phyloP scores from a whole-genome alignment of 2,888 invertebrate genomes.

The Ophion obscuratus region DNA sequence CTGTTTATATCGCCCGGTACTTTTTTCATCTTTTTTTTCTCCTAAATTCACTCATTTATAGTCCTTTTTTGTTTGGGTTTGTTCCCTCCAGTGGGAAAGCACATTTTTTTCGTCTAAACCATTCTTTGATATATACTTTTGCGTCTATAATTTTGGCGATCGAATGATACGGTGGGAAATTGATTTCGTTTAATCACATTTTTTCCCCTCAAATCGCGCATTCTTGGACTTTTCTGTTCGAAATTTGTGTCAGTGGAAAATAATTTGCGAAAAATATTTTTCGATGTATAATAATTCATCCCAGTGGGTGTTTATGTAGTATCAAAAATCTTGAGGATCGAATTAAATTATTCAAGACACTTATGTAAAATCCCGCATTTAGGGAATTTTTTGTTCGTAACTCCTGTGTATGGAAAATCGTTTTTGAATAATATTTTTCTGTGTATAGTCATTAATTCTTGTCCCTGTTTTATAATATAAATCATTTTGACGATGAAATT shows the following conservation, averaged over 20 bases:
- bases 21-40: conserved; percentile 34
- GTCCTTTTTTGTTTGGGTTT: background rate
- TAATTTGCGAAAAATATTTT: background rate
- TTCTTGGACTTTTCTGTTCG: background rate
- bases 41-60: conserved; percentile 37
- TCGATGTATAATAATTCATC: background rate
- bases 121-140: background rate
- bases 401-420: background rate
- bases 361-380: too few relatives aligned
- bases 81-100: background rate
- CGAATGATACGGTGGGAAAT: too few relatives aligned
- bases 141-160: background rate
- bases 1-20: conserved; percentile 47
- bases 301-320: background rate
- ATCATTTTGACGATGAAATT: background rate
- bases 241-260: background rate
- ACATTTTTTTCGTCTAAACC: background rate
- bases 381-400: background rate
- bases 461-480: background rate
- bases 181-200: background rate
- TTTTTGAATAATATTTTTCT: background rate
- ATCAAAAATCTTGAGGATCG: background rate
- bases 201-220: background rate
- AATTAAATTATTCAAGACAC: background rate
- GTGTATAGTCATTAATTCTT: background rate